Evolutionary conservation across 2,888 invertebrate genomes (phyloP).

Genomic region (Ferdinandea cuprea): DNA sequence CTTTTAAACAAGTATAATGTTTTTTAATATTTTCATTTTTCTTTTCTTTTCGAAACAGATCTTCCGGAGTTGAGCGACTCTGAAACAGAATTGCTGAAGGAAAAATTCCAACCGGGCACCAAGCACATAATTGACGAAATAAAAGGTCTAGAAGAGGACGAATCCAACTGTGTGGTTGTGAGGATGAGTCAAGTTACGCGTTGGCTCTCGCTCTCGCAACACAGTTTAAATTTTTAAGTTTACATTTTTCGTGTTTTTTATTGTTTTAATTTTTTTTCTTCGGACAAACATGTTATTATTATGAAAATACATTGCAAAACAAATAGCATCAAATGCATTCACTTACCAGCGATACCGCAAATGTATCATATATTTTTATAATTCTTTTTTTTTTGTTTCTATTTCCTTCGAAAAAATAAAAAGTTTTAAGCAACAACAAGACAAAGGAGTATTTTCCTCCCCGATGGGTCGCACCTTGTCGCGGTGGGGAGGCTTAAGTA

Average conservation of each 20-base stretch:
- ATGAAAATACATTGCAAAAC: too few species aligned
- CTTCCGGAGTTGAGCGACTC: conserved; percentile 19
- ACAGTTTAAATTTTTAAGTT: background rate
- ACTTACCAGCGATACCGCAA: too few species aligned
- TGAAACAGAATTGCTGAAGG: conserved; percentile 3
- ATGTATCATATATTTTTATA: background rate
- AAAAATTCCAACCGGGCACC: conserved; percentile 32
- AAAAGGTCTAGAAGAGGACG: conserved; percentile 41
- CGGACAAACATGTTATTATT: background rate
- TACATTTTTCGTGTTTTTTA: background rate
- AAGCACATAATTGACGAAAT: conserved; percentile 46
- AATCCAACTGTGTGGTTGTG: conserved; percentile 30
- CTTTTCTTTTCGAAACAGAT: conserved; percentile 8
- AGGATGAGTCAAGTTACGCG: conserved; percentile 41
- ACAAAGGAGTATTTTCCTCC: conserved; percentile 5
- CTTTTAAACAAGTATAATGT: background rate
- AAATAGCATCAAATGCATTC: too few species aligned
- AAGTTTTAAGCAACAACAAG: background rate
- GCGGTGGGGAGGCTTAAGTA: conserved; percentile 68
- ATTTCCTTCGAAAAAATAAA: conserved; percentile 20
- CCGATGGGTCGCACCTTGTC: conserved; percentile 66
- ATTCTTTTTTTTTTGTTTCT: background rate
- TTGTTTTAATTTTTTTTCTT: background rate
- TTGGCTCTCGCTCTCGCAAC: conserved; percentile 24
- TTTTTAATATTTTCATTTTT: background rate